Conservation (phyloP, 2,888 invertebrate species). For the Seira ritae region DNA sequence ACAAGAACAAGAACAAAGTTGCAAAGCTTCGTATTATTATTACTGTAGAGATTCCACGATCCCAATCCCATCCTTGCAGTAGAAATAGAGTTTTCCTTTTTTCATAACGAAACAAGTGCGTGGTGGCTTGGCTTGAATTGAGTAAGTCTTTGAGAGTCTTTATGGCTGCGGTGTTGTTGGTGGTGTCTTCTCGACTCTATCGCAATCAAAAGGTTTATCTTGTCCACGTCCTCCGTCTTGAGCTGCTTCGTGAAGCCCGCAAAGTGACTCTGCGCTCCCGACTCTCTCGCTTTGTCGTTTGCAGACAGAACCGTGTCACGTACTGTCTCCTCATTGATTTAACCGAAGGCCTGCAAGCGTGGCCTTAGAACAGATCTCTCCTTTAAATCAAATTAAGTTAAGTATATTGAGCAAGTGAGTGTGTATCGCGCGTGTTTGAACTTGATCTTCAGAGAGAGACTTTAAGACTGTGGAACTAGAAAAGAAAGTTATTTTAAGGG, state of each 20-base stretch:
- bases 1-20: too few species aligned
- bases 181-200: not conserved
- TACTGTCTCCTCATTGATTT: not conserved
- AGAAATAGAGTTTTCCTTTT: too few species aligned
- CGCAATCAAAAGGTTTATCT: not conserved
- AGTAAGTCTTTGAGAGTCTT: not conserved
- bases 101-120: not conserved
- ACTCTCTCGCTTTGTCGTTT: not conserved
- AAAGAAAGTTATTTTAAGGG: too few species aligned
- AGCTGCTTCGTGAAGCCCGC: not conserved
- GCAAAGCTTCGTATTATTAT: too few species aligned
- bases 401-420: too few species aligned
- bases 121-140: not conserved
- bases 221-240: slow-evolving; percentile 4
- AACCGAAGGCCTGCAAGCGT: not conserved
- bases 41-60: too few species aligned
- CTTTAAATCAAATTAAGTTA: too few species aligned
- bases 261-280: not conserved
- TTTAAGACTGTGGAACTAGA: too few species aligned
- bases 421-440: too few species aligned
- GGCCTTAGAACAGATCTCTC: not conserved
- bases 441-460: too few species aligned
- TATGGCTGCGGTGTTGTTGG: not conserved
- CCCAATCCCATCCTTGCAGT: too few species aligned
- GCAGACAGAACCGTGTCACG: not conserved